Evolutionary conservation across 2,888 invertebrate genomes (phyloP).

Genomic region (Aphodius granarius): DNA sequence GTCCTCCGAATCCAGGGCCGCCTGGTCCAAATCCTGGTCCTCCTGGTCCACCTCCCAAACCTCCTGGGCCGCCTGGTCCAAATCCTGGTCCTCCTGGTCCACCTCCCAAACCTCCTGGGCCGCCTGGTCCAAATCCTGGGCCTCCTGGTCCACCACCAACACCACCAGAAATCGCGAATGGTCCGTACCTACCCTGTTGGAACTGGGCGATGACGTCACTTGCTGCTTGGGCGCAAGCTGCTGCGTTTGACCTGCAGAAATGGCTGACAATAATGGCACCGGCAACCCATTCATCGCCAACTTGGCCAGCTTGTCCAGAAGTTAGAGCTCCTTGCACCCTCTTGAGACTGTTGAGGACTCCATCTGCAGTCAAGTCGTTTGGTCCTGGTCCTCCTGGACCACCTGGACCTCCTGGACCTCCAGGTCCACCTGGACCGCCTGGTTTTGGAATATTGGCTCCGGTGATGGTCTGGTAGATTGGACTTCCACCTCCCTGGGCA

Average conservation of each 20-base stretch:
- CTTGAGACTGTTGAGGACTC: background rate
- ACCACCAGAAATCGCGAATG: too few relatives aligned
- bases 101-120: background rate
- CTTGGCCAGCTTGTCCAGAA: background rate
- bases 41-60: background rate
- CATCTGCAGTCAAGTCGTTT: background rate
- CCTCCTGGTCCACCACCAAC: background rate
- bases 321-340: background rate
- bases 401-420: too few relatives aligned
- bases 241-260: background rate
- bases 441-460: background rate
- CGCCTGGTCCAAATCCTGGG: background rate
- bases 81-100: background rate
- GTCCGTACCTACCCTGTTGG: too few relatives aligned
- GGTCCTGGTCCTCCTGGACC: too few relatives aligned
- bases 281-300: background rate
- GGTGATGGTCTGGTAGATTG: background rate
- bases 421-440: background rate
- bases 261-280: background rate
- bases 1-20: background rate
- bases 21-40: background rate
- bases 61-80: background rate
- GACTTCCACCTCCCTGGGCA: background rate
- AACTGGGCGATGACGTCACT: background rate
- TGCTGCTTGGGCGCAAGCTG: background rate